phyloP scores from a whole-genome alignment of 2,113 vertebrate genomes.

The Mesocricetus auratus region DNA sequence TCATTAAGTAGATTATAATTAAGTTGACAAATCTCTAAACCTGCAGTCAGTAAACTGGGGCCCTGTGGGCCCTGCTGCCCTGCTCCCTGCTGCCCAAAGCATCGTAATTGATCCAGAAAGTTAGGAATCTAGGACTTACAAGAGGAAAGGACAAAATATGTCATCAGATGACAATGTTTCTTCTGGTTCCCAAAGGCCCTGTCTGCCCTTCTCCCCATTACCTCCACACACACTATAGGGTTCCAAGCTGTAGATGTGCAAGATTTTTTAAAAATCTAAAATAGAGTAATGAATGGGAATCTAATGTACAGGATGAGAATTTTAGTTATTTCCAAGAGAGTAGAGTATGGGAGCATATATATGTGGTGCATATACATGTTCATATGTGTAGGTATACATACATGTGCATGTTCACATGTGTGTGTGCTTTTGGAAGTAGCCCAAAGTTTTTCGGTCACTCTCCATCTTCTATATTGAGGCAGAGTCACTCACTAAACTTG shows the following conservation, averaged over 20 bases:
- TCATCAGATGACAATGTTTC: background rate
- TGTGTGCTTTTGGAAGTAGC: background rate
- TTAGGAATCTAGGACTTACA: background rate
- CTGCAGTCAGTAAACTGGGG: background rate
- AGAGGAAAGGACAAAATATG: background rate
- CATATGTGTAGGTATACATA: background rate
- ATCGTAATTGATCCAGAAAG: background rate
- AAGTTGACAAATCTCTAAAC: background rate
- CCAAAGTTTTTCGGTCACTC: background rate
- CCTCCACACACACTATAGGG: background rate
- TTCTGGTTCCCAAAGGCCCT: background rate
- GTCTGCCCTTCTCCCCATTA: background rate
- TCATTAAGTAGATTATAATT: background rate
- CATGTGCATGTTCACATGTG: no score
- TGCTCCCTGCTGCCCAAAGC: background rate
- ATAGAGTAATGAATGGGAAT: background rate
- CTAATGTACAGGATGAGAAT: background rate
- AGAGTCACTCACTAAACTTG: no score
- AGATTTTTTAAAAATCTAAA: background rate
- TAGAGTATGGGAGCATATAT: background rate
- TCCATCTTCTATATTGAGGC: background rate
- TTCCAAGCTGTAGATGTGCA: background rate
- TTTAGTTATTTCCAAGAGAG: background rate
- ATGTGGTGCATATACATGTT: background rate
- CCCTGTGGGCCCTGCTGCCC: background rate